Evolutionary conservation across 2,888 invertebrate genomes (phyloP).

Genomic region (Sarcophaga carnaria): DNA sequence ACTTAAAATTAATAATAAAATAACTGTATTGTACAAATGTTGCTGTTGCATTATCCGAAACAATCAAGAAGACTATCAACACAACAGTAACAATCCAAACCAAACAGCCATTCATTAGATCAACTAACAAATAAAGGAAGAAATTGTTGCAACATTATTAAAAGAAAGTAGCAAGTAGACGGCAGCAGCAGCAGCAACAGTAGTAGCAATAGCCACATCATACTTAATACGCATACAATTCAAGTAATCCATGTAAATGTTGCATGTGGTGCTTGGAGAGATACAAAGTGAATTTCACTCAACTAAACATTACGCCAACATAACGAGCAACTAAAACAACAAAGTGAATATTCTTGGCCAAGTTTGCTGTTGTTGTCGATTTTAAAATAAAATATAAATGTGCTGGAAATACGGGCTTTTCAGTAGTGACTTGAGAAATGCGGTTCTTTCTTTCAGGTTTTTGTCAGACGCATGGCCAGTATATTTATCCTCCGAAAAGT

Average conservation of each 20-base stretch:
- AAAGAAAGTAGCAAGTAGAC: neutral
- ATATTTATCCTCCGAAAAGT: no score
- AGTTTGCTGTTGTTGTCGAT: conserved; percentile 3
- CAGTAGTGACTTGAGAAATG: no score
- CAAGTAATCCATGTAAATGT: conserved; percentile 30
- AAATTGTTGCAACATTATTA: conserved; percentile 17
- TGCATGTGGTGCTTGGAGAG: neutral
- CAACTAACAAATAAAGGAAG: conserved; percentile 8
- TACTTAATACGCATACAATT: neutral
- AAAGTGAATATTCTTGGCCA: conserved; percentile 30
- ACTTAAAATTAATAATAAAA: conserved; percentile 57
- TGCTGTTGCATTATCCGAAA: conserved; percentile 14
- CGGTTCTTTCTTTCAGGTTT: no score
- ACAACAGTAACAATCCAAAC: neutral
- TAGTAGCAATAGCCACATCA: neutral
- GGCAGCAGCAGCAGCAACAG: neutral
- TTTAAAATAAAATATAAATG: neutral
- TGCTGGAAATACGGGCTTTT: neutral
- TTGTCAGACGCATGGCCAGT: no score
- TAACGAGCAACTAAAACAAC: neutral
- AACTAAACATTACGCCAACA: neutral
- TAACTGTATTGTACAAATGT: conserved; percentile 44
- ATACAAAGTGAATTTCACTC: neutral
- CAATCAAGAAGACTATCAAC: conserved; percentile 12
- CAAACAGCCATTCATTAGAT: neutral